Percentiles rank a stretch among this genome's conserved stretches.
These are phyloP conservation scores for Chrysolina oricalcia DNA, from an alignment of 2,888 invertebrate genomes.

Conservation along the genomic window DNA sequence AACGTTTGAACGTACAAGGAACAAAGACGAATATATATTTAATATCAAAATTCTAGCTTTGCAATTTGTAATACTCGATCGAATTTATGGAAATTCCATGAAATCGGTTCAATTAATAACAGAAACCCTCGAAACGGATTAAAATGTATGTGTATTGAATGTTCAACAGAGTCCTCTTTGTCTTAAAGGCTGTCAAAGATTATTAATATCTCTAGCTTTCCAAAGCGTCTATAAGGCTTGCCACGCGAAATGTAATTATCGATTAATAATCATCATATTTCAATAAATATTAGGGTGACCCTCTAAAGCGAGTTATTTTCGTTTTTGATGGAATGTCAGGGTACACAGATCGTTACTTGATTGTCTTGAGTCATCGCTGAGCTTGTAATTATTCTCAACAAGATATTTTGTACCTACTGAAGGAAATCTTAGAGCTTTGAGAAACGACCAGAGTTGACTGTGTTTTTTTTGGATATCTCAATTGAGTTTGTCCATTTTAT, in stretches of 20 bases:
- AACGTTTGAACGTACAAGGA: neutral
- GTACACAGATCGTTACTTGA: slow-evolving; percentile 24
- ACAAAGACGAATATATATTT: slow-evolving; percentile 2
- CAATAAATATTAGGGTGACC: slow-evolving; percentile 52
- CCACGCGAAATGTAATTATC: slow-evolving; percentile 49
- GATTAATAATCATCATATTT: slow-evolving; percentile 54
- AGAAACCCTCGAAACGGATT: slow-evolving; percentile 41
- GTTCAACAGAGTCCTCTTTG: slow-evolving; percentile 55
- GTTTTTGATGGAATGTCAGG: slow-evolving; percentile 29
- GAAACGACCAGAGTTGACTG: too few species aligned
- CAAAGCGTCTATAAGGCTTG: slow-evolving; percentile 42
- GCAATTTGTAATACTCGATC: slow-evolving; percentile 25
- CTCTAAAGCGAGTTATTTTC: slow-evolving; percentile 43
- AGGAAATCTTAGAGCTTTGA: too few species aligned
- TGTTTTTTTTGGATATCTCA: too few species aligned
- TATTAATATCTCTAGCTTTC: slow-evolving; percentile 59
- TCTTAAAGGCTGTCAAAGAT: slow-evolving; percentile 64
- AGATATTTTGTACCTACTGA: too few species aligned
- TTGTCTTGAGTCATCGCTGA: slow-evolving; percentile 14
- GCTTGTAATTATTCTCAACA: neutral
- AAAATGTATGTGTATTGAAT: slow-evolving; percentile 61
- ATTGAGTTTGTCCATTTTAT: too few species aligned
- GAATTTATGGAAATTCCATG: slow-evolving; percentile 40
- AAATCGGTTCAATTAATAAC: slow-evolving; percentile 40
- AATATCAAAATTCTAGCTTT: slow-evolving; percentile 20